Conservation (phyloP, 2,888 invertebrate species). For the Blomia tropicalis region DNA sequence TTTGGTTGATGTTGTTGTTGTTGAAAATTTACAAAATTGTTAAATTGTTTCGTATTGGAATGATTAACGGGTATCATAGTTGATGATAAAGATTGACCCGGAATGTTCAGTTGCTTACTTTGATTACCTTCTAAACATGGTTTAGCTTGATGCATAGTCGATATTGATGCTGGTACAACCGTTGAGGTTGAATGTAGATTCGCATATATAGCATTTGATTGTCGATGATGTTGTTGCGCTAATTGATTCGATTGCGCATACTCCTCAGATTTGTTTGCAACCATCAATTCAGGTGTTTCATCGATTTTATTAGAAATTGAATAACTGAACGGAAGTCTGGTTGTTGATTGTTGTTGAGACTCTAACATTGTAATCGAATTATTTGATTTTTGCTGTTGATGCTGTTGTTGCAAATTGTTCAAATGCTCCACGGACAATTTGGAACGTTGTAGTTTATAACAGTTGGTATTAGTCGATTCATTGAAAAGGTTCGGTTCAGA, state of each 20-base stretch:
- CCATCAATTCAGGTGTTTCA: conserved; percentile 6
- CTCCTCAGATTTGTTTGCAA: neutral
- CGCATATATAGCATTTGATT: neutral
- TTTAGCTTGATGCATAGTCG: too few relatives aligned
- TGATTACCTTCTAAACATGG: too few relatives aligned
- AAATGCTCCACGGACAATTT: neutral
- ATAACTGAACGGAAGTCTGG: neutral
- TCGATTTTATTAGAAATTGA: conserved; percentile 2
- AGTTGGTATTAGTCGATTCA: neutral
- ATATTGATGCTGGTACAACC: too few relatives aligned
- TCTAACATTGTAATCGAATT: neutral
- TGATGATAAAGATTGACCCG: too few relatives aligned
- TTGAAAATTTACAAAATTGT: too few relatives aligned
- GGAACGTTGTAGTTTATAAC: neutral
- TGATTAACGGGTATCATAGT: too few relatives aligned
- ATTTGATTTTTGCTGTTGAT: neutral
- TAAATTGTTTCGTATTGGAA: too few relatives aligned
- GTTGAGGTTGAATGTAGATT: neutral
- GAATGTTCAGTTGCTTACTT: too few relatives aligned
- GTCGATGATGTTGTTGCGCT: neutral
- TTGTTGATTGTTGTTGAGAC: neutral
- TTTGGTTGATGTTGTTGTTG: too few relatives aligned
- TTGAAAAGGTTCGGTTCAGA: conserved; percentile 9
- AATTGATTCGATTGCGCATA: neutral
- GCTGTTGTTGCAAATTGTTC: neutral